Conservation (phyloP, 2,888 invertebrate species). For the Neoitamus cyanurus region DNA sequence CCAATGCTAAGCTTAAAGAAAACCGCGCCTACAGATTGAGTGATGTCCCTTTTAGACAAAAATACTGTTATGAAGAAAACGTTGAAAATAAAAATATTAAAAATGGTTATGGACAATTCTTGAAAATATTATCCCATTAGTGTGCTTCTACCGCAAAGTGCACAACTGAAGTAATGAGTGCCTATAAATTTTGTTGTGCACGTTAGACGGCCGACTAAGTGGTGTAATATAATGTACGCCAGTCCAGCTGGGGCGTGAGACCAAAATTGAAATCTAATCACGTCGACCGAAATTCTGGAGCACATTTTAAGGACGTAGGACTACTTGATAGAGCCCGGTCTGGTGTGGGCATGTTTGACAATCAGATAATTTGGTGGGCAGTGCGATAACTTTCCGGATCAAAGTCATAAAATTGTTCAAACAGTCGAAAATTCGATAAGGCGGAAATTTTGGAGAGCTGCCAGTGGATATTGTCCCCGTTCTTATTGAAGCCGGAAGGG, state of each 20-base stretch:
- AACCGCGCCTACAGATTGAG: not conserved
- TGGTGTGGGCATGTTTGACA: conserved; percentile 33
- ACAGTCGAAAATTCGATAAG: conserved; percentile 42
- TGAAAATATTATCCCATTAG: too few relatives aligned
- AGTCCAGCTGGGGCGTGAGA: not conserved
- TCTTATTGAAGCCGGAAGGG: conserved; percentile 33
- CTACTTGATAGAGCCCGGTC: not conserved
- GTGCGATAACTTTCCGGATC: conserved; percentile 35
- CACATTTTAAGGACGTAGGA: not conserved
- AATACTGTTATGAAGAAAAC: too few relatives aligned
- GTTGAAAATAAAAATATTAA: too few relatives aligned
- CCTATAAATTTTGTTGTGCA: not conserved
- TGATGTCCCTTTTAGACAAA: too few relatives aligned
- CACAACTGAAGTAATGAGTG: too few relatives aligned
- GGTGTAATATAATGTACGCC: not conserved
- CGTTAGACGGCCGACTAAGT: not conserved
- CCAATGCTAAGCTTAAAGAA: not conserved
- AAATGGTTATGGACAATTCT: too few relatives aligned
- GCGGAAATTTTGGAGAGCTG: conserved; percentile 35
- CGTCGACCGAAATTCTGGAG: not conserved
- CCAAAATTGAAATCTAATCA: not conserved
- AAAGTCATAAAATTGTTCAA: conserved; percentile 41
- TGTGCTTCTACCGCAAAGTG: too few relatives aligned
- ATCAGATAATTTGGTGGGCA: conserved; percentile 39
- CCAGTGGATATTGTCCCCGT: conserved; percentile 37